Evolutionary conservation across 2,888 invertebrate genomes (phyloP), one percentile per base, ranked within the genome.

Genomic region (Choristoneura rosaceana): DNA sequence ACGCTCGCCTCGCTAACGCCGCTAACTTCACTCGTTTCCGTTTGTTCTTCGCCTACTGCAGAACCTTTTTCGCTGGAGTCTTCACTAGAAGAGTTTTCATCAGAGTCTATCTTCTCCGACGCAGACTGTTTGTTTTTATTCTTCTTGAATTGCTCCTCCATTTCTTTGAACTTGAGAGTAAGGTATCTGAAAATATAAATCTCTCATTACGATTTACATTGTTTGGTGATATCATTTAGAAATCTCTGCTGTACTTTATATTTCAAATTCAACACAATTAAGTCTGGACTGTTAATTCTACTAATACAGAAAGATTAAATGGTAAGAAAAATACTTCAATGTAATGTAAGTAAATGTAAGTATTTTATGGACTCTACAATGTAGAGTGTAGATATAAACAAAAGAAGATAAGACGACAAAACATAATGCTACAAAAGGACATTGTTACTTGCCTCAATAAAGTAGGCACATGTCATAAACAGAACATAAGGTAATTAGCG

Each of bases 111-210:
- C 4, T 90, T 88, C 70, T 90, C 85, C 69, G 85, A 74, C 0
- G 78, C 82, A 1, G 77, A 78, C 66, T 88, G 84, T 78, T 94
- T 92, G 79, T 95, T 95, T 77, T 96, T 95, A 78, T 97, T 96
- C 82, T 96, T 95, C 73, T 95, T 95, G 90, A 97, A 95, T 89
- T 97, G 96, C 77, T 97, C 97, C 88, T 98, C 97, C 96, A 97
- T 97, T 90, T 98, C 97, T 92, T 97, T 96, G 84, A 97, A 98
- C 86, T 98, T 98, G 71, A 97, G 90, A 12, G 97, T 97, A 66
- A 98, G 91, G 84, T 98, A 98, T 90, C 97, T 96, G 84, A 33
- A 92, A 91, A 66, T 41, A 63, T 55, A 25, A 17, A 55, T 25
- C 25, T 25, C 14, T 14, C 12, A n/a, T 15, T 50, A 15, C 5